These are phyloP conservation scores for Wasmannia auropunctata DNA, from an alignment of 1,140 invertebrate species.

Conservation along the genomic window DNA sequence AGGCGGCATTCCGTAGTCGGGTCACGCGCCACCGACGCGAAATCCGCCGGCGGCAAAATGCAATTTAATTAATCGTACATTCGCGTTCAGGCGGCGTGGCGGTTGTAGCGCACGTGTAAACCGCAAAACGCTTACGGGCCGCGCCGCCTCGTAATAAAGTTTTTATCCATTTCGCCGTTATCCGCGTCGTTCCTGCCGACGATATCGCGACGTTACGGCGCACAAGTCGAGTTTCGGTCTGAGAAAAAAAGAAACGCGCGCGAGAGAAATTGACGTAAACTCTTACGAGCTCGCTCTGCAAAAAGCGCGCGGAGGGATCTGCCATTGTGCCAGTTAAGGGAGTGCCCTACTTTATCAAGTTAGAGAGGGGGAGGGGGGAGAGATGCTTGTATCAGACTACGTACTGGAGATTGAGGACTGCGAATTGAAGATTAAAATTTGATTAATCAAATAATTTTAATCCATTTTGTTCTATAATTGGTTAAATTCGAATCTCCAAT, in stretches of 20 bases:
- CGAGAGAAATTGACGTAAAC: not conserved
- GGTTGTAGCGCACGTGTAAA: slow-evolving; percentile 37
- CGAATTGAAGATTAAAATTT: no score
- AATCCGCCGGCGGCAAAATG: slow-evolving; percentile 68
- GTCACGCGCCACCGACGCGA: slow-evolving; percentile 62
- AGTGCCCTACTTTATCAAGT: no score
- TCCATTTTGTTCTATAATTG: no score
- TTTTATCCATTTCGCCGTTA: slow-evolving; percentile 53
- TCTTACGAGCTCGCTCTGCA: not conserved
- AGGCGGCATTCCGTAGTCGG: slow-evolving; percentile 56
- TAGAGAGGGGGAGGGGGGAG: no score
- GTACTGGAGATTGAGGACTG: no score
- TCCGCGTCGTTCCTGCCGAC: slow-evolving; percentile 4
- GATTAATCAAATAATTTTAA: no score
- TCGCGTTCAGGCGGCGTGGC: slow-evolving; percentile 49
- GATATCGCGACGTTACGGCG: slow-evolving; percentile 9
- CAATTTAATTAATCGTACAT: slow-evolving; percentile 71
- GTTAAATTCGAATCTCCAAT: no score
- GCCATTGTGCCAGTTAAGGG: not conserved
- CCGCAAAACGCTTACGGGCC: slow-evolving; percentile 52
- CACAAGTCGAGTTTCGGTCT: not conserved
- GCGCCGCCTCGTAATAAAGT: slow-evolving; percentile 60
- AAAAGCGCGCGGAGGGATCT: not conserved
- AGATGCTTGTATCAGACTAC: no score
- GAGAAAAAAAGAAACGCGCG: not conserved